Evolutionary conservation across 2,888 invertebrate species (phyloP).

Genomic region (Epinotia ramella): DNA sequence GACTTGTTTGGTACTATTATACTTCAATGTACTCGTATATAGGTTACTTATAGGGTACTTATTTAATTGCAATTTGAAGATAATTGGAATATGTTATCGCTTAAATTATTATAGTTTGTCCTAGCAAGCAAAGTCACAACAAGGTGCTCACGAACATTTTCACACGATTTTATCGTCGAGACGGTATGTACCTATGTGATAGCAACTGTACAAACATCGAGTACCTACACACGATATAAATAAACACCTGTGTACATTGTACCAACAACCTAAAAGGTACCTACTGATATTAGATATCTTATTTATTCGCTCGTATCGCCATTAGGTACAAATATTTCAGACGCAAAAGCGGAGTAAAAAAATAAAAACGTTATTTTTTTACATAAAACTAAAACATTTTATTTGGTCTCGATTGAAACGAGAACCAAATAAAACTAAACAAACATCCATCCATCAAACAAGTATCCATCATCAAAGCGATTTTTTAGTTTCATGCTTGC

Average conservation of each 20-base stretch:
- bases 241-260: neutral
- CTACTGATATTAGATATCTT: neutral
- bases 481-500: constrained; percentile 7
- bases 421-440: constrained; percentile 36
- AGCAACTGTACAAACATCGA: no score
- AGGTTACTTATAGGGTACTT: no score
- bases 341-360: constrained; percentile 24
- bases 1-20: neutral
- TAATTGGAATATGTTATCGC: no score
- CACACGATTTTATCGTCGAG: neutral
- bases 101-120: no score
- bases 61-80: no score
- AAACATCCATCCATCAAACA: constrained; percentile 5
- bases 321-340: constrained; percentile 19
- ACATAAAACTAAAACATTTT: constrained; percentile 28
- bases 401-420: constrained; percentile 29
- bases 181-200: no score
- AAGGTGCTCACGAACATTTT: neutral
- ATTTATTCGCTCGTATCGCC: constrained; percentile 3
- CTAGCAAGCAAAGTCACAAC: neutral
- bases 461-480: constrained; percentile 8
- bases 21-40: no score
- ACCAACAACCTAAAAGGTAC: neutral
- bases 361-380: constrained; percentile 6
- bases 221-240: neutral